Evolutionary conservation across 2,113 vertebrate genomes (phyloP).

Genomic region (Pseudonaja textilis): DNA sequence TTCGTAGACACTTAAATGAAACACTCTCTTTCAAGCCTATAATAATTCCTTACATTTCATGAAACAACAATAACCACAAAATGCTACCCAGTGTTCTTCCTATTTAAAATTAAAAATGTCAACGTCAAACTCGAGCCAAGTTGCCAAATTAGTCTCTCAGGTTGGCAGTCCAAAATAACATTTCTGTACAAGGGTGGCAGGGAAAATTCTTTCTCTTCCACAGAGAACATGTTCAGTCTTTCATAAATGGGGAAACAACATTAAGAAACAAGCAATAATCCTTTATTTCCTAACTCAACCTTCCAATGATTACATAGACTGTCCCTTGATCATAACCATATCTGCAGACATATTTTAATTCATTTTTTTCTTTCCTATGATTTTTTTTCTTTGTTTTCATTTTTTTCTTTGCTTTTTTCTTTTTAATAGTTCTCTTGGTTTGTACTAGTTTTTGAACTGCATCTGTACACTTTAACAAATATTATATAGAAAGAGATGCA

Average conservation of each 20-base stretch:
- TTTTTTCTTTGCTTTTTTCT: not conserved
- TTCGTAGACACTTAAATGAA: conserved; percentile 45
- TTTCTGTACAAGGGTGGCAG: not conserved
- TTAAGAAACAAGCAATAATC: not conserved
- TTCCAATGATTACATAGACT: not conserved
- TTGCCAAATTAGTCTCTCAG: not conserved
- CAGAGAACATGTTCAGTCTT: not conserved
- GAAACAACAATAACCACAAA: conserved; percentile 36
- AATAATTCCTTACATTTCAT: conserved; percentile 17
- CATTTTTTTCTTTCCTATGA: not conserved
- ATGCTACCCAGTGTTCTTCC: conserved; percentile 8
- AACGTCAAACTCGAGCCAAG: conserved; percentile 41
- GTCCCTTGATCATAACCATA: not conserved
- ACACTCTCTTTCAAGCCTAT: conserved; percentile 29
- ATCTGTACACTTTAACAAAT: not conserved
- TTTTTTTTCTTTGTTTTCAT: not conserved
- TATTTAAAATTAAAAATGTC: conserved; percentile 18
- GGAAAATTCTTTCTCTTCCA: not conserved
- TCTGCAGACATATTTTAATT: not conserved
- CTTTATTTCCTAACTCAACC: not conserved
- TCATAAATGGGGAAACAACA: not conserved
- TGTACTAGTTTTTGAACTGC: not conserved
- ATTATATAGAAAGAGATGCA: not conserved
- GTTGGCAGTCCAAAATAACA: not conserved
- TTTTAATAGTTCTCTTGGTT: not conserved